Conservation (phyloP, 2,113 vertebrate genomes). For the Axis porcinus region DNA sequence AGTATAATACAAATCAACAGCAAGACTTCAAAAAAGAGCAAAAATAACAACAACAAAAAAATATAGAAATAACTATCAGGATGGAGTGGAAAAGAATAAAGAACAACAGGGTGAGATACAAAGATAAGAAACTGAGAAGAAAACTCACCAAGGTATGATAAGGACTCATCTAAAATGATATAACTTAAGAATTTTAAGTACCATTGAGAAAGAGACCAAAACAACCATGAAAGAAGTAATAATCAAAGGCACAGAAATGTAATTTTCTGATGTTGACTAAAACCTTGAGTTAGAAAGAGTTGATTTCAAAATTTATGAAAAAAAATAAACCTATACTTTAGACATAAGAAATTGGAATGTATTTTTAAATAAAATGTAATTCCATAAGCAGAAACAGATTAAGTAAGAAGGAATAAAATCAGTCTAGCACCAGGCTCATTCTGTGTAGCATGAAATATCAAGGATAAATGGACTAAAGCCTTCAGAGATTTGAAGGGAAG, state of each 20-base stretch:
- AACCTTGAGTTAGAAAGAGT: background rate
- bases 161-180: background rate
- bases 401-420: background rate
- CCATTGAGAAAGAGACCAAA: background rate
- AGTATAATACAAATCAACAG: background rate
- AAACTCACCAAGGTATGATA: background rate
- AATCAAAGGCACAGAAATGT: background rate
- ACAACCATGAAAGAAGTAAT: background rate
- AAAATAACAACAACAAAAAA: background rate
- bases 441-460: background rate
- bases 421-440: background rate
- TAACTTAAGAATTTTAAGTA: background rate
- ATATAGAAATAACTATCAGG: background rate
- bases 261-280: constrained; percentile 14
- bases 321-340: background rate
- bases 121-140: background rate
- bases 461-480: background rate
- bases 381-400: background rate
- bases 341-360: background rate
- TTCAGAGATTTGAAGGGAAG: background rate
- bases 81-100: background rate
- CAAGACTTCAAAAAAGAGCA: background rate
- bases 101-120: background rate
- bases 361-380: constrained; percentile 9
- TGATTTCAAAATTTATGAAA: background rate